These are phyloP conservation scores for Tetrao urogallus DNA, from an alignment of 2,113 vertebrate species.

Conservation along the genomic window DNA sequence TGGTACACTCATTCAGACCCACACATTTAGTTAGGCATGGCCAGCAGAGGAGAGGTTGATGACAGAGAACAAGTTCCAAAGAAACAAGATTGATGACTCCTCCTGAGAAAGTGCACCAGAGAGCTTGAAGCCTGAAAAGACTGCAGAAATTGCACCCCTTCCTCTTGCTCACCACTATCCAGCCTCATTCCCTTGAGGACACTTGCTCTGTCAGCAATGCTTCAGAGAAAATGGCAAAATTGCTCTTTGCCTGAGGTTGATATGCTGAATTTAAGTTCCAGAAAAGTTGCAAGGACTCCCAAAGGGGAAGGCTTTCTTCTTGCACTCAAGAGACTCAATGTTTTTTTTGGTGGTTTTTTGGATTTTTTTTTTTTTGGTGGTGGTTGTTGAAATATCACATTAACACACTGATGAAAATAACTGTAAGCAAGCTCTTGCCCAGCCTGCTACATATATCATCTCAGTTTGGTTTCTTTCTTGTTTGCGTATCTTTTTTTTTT, in stretches of 20 bases:
- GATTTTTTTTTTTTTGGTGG: no score
- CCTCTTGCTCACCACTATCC: neutral
- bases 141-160: slow-evolving; percentile 13
- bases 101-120: slow-evolving; percentile 35
- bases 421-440: neutral
- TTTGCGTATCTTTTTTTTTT: neutral
- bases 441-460: neutral
- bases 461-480: neutral
- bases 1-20: slow-evolving; percentile 23
- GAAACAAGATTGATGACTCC: slow-evolving; percentile 46
- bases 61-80: slow-evolving; percentile 41
- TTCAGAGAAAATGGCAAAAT: slow-evolving; percentile 25
- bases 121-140: slow-evolving; percentile 43
- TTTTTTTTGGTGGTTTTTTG: neutral
- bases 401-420: neutral
- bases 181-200: slow-evolving; percentile 40
- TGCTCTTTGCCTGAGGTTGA: neutral
- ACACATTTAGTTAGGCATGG: neutral
- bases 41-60: slow-evolving; percentile 45
- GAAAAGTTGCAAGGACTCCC: neutral
- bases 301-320: neutral
- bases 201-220: neutral
- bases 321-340: neutral
- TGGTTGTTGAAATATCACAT: neutral
- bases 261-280: slow-evolving; percentile 14